Evolutionary conservation across 2,888 invertebrate genomes (phyloP), one percentile per base, ranked within the genome.

Genomic region (Cryptus viduatorius): DNA sequence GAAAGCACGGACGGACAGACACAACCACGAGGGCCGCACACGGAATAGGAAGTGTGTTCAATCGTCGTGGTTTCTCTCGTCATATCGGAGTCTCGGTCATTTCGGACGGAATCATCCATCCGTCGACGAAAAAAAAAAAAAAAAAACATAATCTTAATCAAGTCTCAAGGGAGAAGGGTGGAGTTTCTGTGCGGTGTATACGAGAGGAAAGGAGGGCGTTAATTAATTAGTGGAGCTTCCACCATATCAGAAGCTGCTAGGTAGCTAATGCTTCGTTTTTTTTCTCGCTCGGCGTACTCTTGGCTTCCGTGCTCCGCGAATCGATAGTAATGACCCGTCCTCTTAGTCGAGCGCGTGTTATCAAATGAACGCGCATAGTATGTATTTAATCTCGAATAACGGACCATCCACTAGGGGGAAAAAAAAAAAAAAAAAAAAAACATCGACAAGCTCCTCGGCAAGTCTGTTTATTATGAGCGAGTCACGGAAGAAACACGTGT

Each of bases 201-300:
- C 53, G 56, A n/a, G 50, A 42, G 44, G 37, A 76, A 72, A 67
- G 76, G 71, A 72, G 83, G 76, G 80, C 65, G 83, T 80, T 65
- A 76, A 83, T 83, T 83, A 80, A 83, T 83, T 80, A 59, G 71
- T 42, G 53, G 42, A 65, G 65, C 71, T 65, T 76, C 48, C 56
- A 65, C 61, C 14, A 67, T 76, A 83, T 76, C 76, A 44, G 64
- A 61, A 50, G 61, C 37, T 37, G 61, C 65, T 71, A 37, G 61
- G 42, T 53, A 50, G 80, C 31, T 44, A 53, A 79, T 44, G 69
- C 73, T 73, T 67, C 56, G 56, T 48, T 64, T 31, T 37, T 10
- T 61, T 61, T 31, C 65, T 50, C 65, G 79, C 65, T 29, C 64
- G 53, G 72, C 48, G 65, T 73, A 46, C 19, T 44, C 42, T 16